Percentiles rank a stretch among this genome's conserved stretches.
Conservation (phyloP, 2,888 invertebrate genomes). For the Thymelicus sylvestris region DNA sequence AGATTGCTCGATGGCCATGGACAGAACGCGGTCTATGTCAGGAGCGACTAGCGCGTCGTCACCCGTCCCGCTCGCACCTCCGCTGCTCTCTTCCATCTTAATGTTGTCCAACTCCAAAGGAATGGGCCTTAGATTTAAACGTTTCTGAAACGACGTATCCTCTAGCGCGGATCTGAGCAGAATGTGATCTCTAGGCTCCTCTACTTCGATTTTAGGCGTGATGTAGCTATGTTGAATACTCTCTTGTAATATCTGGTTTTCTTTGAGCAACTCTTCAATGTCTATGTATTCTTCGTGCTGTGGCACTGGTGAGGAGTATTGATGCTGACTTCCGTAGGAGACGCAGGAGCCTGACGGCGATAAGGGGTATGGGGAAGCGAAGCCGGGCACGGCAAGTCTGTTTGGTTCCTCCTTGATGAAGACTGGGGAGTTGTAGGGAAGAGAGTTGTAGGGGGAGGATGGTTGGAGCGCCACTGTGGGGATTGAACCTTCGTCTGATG, state of each 20-base stretch:
- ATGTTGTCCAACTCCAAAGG: slow-evolving; percentile 86
- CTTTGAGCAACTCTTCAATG: slow-evolving; percentile 85
- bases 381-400: slow-evolving; percentile 79
- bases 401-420: slow-evolving; percentile 83
- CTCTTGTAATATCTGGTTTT: slow-evolving; percentile 82
- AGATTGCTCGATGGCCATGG: slow-evolving; percentile 94
- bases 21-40: slow-evolving; percentile 92
- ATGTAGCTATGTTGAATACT: slow-evolving; percentile 71
- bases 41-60: slow-evolving; percentile 87
- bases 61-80: slow-evolving; percentile 63
- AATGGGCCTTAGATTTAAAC: slow-evolving; percentile 92
- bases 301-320: slow-evolving; percentile 80
- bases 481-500: slow-evolving; percentile 82
- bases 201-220: slow-evolving; percentile 84
- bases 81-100: slow-evolving; percentile 89
- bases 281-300: slow-evolving; percentile 86
- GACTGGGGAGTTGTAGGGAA: slow-evolving; percentile 66
- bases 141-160: slow-evolving; percentile 93
- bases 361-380: slow-evolving; percentile 80
- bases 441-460: slow-evolving; percentile 81
- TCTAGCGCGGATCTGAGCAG: slow-evolving; percentile 91
- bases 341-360: slow-evolving; percentile 85
- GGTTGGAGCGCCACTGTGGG: slow-evolving; percentile 85
- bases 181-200: slow-evolving; percentile 88
- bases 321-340: slow-evolving; percentile 85